A percentile compares a stretch with the other conserved stretches of the same genome.
Conservation (phyloP, 2,888 invertebrate species). For the Timandra comae region DNA sequence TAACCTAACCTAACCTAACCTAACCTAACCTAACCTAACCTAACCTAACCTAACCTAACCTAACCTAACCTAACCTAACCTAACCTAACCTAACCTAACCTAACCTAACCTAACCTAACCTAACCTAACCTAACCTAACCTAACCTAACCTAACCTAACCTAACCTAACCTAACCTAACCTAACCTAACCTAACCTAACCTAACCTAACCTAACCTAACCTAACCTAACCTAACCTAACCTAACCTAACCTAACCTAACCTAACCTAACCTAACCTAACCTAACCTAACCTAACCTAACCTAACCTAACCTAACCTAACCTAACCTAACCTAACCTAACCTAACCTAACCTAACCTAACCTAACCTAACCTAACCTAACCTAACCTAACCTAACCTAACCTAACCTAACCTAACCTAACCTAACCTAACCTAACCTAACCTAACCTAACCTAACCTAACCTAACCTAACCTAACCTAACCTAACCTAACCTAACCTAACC, state of each 20-base stretch:
- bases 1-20: conserved; percentile 14
- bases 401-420: conserved; percentile 19
- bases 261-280: conserved; percentile 16
- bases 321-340: conserved; percentile 16
- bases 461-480: conserved; percentile 20
- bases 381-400: conserved; percentile 17
- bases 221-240: conserved; percentile 18
- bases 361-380: conserved; percentile 17
- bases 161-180: conserved; percentile 17
- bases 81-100: conserved; percentile 17
- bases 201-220: conserved; percentile 18
- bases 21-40: conserved; percentile 18
- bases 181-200: conserved; percentile 16
- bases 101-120: conserved; percentile 15
- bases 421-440: conserved; percentile 18
- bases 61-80: conserved; percentile 18
- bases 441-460: conserved; percentile 19
- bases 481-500: conserved; percentile 19
- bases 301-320: conserved; percentile 19
- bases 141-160: conserved; percentile 15
- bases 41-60: conserved; percentile 16
- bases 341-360: conserved; percentile 12
- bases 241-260: conserved; percentile 20
- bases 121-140: conserved; percentile 16
- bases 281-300: conserved; percentile 18